Evolutionary conservation across 2,113 vertebrate genomes (phyloP), one percentile per base, ranked within the genome.

Genomic region (Chloroceryle aenea): DNA sequence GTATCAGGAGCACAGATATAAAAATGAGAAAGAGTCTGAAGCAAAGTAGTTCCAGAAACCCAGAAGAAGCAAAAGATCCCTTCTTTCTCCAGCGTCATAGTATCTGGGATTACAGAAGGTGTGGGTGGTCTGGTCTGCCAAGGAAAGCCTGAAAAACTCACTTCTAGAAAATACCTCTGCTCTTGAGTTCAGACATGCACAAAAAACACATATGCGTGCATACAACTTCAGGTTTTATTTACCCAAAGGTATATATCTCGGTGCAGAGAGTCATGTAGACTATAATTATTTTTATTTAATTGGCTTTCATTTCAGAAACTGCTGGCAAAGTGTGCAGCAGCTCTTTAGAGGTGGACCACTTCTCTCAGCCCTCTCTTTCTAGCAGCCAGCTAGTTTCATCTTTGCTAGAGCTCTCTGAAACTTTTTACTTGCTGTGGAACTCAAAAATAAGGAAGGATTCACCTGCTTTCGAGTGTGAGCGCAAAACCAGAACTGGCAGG

Each of bases 401-500:
- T 90, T 75, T 88, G 26, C 75, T 84, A 4, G 9, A 64, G 69
- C 9, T 62, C 25, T 85, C 25, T 78, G 76, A 81, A 81, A 64
- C 0, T 0, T 68, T 96, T 92, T 67, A 64, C 66, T 96, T 75
- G 27, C 66, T 73, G 40, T 85, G 80, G 50, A 95, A 16, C 75
- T 78, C n/a, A n/a, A 52, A 56, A 48, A 47, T 27, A 71, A 84
- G 88, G 88, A 93, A 90, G 90, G 95, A 93, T 91, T 96, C 96
- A 97, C 93, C 95, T 96, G 87, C 85, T 74, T 38, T 73, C 53
- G 72, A 92, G 50, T 16, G 30, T 88, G 68, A 1, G 13, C 56
- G 64, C 64, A 91, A 87, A 25, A 20, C 52, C 85, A 95, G 93
- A 95, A 76, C 83, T 95, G 93, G 89, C 93, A 95, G 95, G 90